A percentile compares a stretch with the other conserved stretches of the same genome.
phyloP scores from a whole-genome alignment of 1,140 invertebrate species.

The Brachionus plicatilis region DNA sequence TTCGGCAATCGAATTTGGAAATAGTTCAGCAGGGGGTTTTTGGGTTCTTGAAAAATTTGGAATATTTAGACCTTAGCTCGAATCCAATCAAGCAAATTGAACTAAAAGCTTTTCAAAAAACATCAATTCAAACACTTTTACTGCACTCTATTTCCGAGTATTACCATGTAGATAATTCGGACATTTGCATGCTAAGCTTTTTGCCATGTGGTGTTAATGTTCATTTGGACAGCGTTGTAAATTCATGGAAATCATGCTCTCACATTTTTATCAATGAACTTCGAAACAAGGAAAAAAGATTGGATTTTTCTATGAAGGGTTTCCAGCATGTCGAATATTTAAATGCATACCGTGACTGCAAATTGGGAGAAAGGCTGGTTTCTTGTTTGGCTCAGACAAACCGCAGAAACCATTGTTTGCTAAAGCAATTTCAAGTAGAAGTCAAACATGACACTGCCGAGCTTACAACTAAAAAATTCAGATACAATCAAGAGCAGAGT shows the following conservation, averaged over 20 bases:
- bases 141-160: constrained; percentile 14
- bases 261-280: constrained; percentile 6
- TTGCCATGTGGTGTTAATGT: neutral
- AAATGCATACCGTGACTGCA: neutral
- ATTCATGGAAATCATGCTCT: neutral
- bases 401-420: neutral
- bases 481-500: neutral
- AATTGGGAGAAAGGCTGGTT: neutral
- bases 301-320: neutral
- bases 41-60: neutral
- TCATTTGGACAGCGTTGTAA: neutral
- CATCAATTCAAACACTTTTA: neutral
- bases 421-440: neutral
- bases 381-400: neutral
- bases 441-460: neutral
- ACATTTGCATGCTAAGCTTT: constrained; percentile 16
- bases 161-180: constrained; percentile 7
- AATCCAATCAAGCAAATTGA: constrained; percentile 29
- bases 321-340: neutral
- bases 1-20: constrained; percentile 22
- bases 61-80: constrained; percentile 31
- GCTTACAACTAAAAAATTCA: neutral
- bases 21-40: neutral
- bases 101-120: neutral
- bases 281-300: neutral